Base-by-base conservation (phyloP, 1,140 invertebrate species). In the Drosophila elegans region DNA sequence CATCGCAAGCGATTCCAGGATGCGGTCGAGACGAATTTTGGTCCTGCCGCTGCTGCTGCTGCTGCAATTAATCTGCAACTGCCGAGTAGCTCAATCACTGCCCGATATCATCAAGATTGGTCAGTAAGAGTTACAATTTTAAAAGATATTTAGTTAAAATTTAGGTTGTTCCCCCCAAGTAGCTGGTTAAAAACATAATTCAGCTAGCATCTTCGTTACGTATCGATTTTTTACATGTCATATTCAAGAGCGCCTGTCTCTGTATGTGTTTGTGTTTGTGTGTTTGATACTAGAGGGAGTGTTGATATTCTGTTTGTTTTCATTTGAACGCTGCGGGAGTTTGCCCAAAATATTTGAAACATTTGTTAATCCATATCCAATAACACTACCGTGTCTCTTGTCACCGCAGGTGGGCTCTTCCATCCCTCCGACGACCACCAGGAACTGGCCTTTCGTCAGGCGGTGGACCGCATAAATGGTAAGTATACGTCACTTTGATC, bases 401-500 rank as follows among this genome's bases (percentile, higher is more conserved):
- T 45, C 6, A 32, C 36, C 56, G 41, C 77, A 98, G 97, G 97
- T 91, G 97, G 97, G 39, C 93, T 98, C 39, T 98, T 98, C 93
- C 97, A 98, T 94, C 95, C 96, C 25, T 78, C 88, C 36, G 91
- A 92, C 38, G 88, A 92, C 66, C 77, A 92, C 62, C 96, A 98
- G 92, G 97, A 97, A 93, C 94, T 97, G 41, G 97, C 97, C 27
- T 98, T 98, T 92, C 94, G 96, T 57, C 97, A 98, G 93, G 97
- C 97, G 2, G 96, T 98, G 12, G 97, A 98, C 84, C 95, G 96
- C 84, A 97, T 98, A 78, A 98, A 98, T 93, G 29, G 29, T 32
- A 7, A 1, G 29, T 32, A 32, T 32, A 32, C 29, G 29, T 32
- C 29, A 32, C 29, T 32, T 2, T 32, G 6, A 32, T 32, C 29